Conservation (phyloP, 1,140 invertebrate genomes). For the Tetragnatha versicolor region DNA sequence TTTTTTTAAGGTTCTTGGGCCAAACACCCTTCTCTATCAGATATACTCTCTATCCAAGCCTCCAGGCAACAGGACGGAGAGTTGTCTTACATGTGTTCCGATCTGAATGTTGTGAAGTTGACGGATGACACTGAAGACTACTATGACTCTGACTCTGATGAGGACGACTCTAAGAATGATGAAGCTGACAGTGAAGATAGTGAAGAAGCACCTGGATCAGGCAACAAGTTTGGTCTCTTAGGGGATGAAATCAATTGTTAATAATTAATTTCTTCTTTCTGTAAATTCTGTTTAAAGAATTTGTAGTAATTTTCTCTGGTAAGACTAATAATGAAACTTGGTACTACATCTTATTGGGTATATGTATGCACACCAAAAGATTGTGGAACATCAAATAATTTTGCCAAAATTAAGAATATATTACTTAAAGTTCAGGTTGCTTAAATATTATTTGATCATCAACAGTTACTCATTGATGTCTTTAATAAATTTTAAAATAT, state of each 20-base stretch:
- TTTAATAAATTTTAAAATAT: too few relatives aligned
- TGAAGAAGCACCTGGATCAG: conserved; percentile 16
- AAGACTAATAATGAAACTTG: too few relatives aligned
- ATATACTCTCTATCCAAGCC: conserved; percentile 30
- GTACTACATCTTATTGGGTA: too few relatives aligned
- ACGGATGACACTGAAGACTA: conserved; percentile 29
- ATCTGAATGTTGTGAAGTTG: neutral
- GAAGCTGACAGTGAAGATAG: conserved; percentile 51
- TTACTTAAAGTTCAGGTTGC: too few relatives aligned
- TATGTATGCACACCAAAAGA: too few relatives aligned
- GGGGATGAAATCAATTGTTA: conserved; percentile 37
- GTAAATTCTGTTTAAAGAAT: too few relatives aligned
- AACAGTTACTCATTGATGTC: too few relatives aligned
- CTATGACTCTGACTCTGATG: conserved; percentile 20
- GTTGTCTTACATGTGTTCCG: neutral
- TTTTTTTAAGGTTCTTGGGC: conserved; percentile 5
- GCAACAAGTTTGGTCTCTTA: conserved; percentile 28
- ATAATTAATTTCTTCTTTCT: too few relatives aligned
- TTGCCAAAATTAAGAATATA: too few relatives aligned
- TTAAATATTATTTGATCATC: too few relatives aligned
- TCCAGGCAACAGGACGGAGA: neutral
- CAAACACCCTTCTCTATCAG: conserved; percentile 7
- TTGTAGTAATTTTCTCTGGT: too few relatives aligned
- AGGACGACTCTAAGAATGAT: conserved; percentile 46
- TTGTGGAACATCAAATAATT: too few relatives aligned